These are phyloP conservation scores for Halcyon chelicuti DNA, from an alignment of 2,797 vertebrate species.

Conservation along the genomic window DNA sequence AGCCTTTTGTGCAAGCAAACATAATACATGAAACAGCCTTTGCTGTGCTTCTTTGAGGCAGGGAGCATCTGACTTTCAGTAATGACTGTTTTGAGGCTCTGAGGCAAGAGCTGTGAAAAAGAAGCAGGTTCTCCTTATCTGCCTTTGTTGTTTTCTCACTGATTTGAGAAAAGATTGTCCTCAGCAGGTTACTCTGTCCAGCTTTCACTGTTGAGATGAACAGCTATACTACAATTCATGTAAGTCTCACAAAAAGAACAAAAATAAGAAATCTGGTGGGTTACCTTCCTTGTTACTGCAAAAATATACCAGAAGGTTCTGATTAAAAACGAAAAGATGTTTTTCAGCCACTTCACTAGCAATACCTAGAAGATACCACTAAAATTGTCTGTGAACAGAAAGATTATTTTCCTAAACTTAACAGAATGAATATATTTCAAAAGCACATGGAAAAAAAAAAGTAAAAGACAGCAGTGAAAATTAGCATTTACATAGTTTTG, in stretches of 20 bases:
- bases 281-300: not conserved
- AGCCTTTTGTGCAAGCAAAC: not conserved
- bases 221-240: not conserved
- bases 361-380: not conserved
- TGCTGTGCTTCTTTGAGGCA: not conserved
- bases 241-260: not conserved
- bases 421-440: not conserved
- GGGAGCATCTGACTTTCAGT: not conserved
- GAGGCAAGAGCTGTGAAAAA: not conserved
- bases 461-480: not conserved
- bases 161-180: not conserved
- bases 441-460: not conserved
- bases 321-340: not conserved
- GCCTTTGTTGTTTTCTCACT: not conserved
- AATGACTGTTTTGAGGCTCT: not conserved
- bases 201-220: not conserved
- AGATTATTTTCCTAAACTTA: not conserved
- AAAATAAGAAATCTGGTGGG: not conserved
- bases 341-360: not conserved
- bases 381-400: not conserved
- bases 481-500: not conserved
- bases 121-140: not conserved
- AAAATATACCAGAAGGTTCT: not conserved
- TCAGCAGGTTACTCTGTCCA: not conserved
- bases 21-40: not conserved